phyloP scores from a whole-genome alignment of 2,888 invertebrate genomes.

The Conistra vaccinii region DNA sequence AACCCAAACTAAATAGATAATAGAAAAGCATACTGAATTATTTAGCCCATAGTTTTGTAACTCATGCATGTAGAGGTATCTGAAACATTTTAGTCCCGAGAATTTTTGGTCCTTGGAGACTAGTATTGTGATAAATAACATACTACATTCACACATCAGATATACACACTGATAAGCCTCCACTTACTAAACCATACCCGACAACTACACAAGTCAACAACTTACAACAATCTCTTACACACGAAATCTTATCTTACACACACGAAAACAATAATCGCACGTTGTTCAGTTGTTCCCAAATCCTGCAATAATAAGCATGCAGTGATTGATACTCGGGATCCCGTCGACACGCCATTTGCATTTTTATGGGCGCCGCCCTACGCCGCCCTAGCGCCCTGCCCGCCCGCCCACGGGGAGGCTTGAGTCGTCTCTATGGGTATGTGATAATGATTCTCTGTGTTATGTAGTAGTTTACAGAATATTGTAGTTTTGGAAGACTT shows the following conservation, averaged over 20 bases:
- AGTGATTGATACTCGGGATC: conserved; percentile 88
- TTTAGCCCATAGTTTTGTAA: background rate
- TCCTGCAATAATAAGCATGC: conserved; percentile 84
- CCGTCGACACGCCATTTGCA: conserved; percentile 92
- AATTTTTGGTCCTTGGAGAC: background rate
- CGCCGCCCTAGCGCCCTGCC: conserved; percentile 60
- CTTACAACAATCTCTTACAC: background rate
- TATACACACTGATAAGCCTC: background rate
- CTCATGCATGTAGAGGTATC: background rate
- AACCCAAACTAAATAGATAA: background rate
- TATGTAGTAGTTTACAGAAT: conserved; percentile 47
- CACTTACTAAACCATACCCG: background rate
- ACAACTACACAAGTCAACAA: background rate
- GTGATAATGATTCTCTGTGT: conserved; percentile 58
- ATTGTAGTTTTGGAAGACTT: conserved; percentile 2
- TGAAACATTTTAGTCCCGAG: background rate
- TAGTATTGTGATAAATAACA: background rate
- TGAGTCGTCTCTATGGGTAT: conserved; percentile 48
- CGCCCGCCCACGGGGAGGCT: conserved; percentile 66
- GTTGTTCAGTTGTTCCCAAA: conserved; percentile 74
- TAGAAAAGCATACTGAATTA: background rate
- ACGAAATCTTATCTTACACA: background rate
- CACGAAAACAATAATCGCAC: conserved; percentile 80
- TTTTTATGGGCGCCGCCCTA: conserved; percentile 85
- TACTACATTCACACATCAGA: background rate